Conservation (phyloP, 2,797 vertebrate genomes). For the Calcarius lapponicus region DNA sequence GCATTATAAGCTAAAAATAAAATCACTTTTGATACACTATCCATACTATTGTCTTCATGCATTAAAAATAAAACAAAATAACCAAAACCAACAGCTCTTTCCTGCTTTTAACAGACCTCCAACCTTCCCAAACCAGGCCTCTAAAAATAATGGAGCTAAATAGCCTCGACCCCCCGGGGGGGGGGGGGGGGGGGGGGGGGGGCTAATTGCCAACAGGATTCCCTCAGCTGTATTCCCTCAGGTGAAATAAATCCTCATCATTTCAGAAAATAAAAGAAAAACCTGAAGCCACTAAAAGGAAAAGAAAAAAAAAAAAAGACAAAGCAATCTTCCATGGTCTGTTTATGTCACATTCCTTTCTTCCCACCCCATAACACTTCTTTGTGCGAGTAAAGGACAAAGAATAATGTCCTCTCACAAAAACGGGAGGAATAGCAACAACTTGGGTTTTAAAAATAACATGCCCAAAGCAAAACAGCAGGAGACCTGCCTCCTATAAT, state of each 20-base stretch:
- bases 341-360: background rate
- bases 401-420: background rate
- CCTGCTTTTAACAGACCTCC: accelerated
- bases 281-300: background rate
- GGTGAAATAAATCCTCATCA: background rate
- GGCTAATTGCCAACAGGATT: background rate
- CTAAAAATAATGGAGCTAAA: background rate
- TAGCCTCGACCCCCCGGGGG: background rate
- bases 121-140: background rate
- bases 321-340: background rate
- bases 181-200: no score
- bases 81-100: accelerated
- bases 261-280: background rate
- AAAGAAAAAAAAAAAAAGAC: background rate
- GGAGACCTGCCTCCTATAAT: background rate
- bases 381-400: background rate
- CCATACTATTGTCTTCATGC: accelerated
- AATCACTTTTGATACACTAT: accelerated
- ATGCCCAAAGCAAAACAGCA: background rate
- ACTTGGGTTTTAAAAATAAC: background rate
- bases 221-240: background rate
- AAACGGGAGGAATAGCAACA: background rate
- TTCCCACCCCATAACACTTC: background rate
- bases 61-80: accelerated
- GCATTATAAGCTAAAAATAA: accelerated